A percentile compares a stretch with the other conserved stretches of the same genome.
phyloP scores from a whole-genome alignment of 2,888 invertebrate species.

The Coleophora flavipennella region DNA sequence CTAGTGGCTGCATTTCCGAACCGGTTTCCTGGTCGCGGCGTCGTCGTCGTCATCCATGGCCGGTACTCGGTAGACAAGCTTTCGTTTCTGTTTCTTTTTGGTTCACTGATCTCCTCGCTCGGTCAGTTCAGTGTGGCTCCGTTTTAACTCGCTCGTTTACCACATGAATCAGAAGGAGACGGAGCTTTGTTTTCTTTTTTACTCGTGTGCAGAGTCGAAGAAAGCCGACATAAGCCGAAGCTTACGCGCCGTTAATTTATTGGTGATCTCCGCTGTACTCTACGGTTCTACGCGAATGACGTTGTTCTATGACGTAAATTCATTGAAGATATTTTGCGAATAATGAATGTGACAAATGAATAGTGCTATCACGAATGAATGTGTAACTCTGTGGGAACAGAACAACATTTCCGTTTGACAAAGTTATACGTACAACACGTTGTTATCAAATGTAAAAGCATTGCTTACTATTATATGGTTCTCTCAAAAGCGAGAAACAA shows the following conservation, averaged over 20 bases:
- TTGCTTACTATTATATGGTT: too few relatives aligned
- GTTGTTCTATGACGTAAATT: conserved; percentile 47
- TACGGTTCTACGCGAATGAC: conserved; percentile 22
- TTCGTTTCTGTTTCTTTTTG: conserved; percentile 58
- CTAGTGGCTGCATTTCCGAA: conserved; percentile 49
- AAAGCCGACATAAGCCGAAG: conserved; percentile 37
- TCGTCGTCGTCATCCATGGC: conserved; percentile 32
- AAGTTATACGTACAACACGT: too few relatives aligned
- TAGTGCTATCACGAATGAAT: conserved; percentile 1
- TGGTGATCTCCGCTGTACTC: too few relatives aligned
- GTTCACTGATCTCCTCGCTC: conserved; percentile 52
- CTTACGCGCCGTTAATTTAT: conserved; percentile 36
- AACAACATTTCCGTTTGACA: too few relatives aligned
- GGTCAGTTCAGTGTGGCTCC: conserved; percentile 29
- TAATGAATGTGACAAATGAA: conserved; percentile 25
- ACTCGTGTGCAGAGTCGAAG: conserved; percentile 28
- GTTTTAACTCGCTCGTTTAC: conserved; percentile 22
- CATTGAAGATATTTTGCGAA: conserved; percentile 35
- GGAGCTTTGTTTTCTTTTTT: conserved; percentile 27
- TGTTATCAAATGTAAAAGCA: too few relatives aligned
- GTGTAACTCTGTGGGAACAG: conserved; percentile 1
- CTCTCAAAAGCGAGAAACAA: too few relatives aligned
- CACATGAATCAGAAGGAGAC: conserved; percentile 35
- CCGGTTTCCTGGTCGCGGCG: conserved; percentile 41
- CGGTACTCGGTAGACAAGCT: conserved; percentile 25